Percentiles rank a stretch among this genome's conserved stretches.
phyloP scores from a whole-genome alignment of 2,888 invertebrate species.

The Girardia tigrina region DNA sequence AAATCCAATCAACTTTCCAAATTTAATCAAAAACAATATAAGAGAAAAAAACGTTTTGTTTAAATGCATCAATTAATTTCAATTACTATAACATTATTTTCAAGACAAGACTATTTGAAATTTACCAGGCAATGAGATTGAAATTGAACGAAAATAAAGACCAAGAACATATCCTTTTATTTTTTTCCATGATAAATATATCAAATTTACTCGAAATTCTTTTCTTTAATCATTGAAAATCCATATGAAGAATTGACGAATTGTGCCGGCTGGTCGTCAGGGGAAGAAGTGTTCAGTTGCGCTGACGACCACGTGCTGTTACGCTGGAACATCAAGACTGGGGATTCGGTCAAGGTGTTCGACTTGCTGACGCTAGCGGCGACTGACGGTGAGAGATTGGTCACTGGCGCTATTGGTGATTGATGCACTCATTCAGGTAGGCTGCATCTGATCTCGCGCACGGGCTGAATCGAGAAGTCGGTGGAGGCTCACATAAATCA shows the following conservation, averaged over 20 bases:
- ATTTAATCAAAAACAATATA: too few relatives aligned
- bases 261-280: conserved; percentile 79
- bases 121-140: background rate
- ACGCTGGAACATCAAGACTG: conserved; percentile 55
- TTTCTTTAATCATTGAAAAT: too few relatives aligned
- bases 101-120: background rate
- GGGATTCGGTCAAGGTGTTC: conserved; percentile 59
- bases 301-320: conserved; percentile 82
- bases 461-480: conserved; percentile 76
- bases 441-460: conserved; percentile 72
- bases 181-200: background rate
- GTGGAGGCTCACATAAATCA: conserved; percentile 84
- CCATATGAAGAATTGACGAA: conserved; percentile 63
- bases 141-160: background rate
- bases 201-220: too few relatives aligned
- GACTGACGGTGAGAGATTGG: conserved; percentile 79
- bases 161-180: conserved; percentile 17
- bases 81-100: background rate
- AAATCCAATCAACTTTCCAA: too few relatives aligned
- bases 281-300: conserved; percentile 79
- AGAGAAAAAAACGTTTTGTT: too few relatives aligned
- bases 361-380: conserved; percentile 71
- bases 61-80: background rate
- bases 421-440: too few relatives aligned
- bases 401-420: too few relatives aligned